A percentile compares a stretch with the other conserved stretches of the same genome.
Evolutionary conservation across 2,888 invertebrate genomes (phyloP).

Genomic region (Gandaritis pyraliata): DNA sequence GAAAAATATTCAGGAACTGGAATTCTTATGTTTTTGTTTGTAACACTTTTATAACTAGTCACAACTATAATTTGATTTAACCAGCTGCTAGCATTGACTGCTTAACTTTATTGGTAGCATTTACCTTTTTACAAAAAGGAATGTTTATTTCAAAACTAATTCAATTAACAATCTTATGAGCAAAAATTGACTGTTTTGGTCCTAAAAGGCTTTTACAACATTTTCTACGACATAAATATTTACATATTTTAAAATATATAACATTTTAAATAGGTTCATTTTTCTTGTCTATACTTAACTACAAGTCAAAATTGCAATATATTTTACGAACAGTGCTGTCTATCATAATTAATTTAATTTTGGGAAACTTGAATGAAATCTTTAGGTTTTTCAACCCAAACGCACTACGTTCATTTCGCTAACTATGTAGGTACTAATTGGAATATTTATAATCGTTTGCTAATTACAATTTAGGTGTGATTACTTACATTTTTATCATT

Average conservation of each 20-base stretch:
- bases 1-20: background rate
- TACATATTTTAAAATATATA: slow-evolving; percentile 3
- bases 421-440: background rate
- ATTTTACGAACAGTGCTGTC: slow-evolving; percentile 1
- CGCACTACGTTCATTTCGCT: background rate
- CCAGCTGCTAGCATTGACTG: background rate
- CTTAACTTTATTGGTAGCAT: slow-evolving; percentile 3
- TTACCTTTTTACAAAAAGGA: slow-evolving; percentile 6
- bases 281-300: no score
- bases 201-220: slow-evolving; percentile 11
- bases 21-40: background rate
- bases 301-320: background rate
- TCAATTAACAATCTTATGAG: slow-evolving; percentile 13
- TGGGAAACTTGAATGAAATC: background rate
- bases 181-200: slow-evolving; percentile 27
- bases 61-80: background rate
- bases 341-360: background rate
- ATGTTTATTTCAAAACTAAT: slow-evolving; percentile 10
- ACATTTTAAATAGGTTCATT: background rate
- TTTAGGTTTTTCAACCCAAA: background rate
- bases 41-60: background rate
- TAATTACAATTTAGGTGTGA: background rate
- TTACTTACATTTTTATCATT: background rate
- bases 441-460: background rate
- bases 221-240: background rate